Evolutionary conservation across 2,113 vertebrate species (phyloP), one percentile per base, ranked within the genome.

Genomic region (Procapra przewalskii): DNA sequence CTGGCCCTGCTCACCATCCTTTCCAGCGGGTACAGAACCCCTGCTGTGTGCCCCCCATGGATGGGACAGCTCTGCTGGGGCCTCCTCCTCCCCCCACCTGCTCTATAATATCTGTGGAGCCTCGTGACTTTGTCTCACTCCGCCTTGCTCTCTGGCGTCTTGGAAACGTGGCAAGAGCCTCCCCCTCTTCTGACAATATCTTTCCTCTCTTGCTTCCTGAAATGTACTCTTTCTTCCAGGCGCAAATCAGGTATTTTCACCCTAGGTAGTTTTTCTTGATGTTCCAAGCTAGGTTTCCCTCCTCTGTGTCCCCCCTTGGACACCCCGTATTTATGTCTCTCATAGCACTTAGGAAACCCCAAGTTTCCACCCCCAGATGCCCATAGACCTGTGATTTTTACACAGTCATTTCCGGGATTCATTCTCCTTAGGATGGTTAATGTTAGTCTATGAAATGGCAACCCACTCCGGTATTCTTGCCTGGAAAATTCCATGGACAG

Each of bases 11-110:
- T 36, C 16, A 45, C 40, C 75, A 2, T 84, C 40, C 33, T 88
- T 75, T 71, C 48, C 85, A 75, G 59, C 11, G 3, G 16, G n/a
- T 1, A 2, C 33, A 23, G 57, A 7, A 31, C 23, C 11, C n/a
- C 31, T 54, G 45, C 29, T 36, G 3, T 2, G 10, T 48, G 5
- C 8, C 27, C 12, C 31, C 62, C 23, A 3, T 5, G 5, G 48
- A 2, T 8, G 8, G n/a, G 43, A 14, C 2, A 3, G 11, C 57
- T 43, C 21, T 80, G 27, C 25, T 40, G 6, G 23, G 3, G 31
- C 1, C 6, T 6, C 29, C 6, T 29, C 3, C 36, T 17, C 8
- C 1, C 57, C 59, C 8, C 11, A 0, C 71, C 59, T 43, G 52
- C 33, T 43, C 36, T 50, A 0, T 16, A 45, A 2, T 33, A 55